Conservation (phyloP, 2,113 vertebrate species). For the Notothenia coriiceps region DNA sequence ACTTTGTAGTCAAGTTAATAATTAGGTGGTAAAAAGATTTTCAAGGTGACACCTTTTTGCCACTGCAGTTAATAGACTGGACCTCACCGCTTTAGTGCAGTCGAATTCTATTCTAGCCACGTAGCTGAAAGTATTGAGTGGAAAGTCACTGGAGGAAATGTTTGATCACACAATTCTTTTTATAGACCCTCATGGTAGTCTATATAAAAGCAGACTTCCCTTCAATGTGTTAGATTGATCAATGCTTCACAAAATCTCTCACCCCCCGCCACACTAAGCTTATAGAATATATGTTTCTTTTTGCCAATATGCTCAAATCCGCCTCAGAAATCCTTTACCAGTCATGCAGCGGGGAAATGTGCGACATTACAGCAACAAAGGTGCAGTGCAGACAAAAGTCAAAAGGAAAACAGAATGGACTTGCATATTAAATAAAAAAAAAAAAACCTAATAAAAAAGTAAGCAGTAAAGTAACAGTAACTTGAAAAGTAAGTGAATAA, state of each 20-base stretch:
- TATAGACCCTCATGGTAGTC: neutral
- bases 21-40: conserved; percentile 1
- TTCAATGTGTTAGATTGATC: neutral
- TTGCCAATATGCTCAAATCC: no score
- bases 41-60: neutral
- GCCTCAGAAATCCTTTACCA: no score
- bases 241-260: neutral
- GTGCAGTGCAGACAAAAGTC: no score
- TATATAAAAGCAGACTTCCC: neutral
- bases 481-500: no score
- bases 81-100: neutral
- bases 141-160: conserved; percentile 7
- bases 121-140: neutral
- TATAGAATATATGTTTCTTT: no score
- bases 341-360: no score
- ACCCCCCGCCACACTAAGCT: neutral
- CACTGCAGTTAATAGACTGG: conserved; percentile 6
- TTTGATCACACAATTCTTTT: neutral
- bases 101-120: neutral
- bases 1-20: conserved; percentile 12
- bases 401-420: no score
- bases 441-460: no score
- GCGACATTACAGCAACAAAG: no score
- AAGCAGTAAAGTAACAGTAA: no score
- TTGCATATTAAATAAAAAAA: no score